Evolutionary conservation across 2,888 invertebrate genomes (phyloP).

Genomic region (Tortrix viridana): DNA sequence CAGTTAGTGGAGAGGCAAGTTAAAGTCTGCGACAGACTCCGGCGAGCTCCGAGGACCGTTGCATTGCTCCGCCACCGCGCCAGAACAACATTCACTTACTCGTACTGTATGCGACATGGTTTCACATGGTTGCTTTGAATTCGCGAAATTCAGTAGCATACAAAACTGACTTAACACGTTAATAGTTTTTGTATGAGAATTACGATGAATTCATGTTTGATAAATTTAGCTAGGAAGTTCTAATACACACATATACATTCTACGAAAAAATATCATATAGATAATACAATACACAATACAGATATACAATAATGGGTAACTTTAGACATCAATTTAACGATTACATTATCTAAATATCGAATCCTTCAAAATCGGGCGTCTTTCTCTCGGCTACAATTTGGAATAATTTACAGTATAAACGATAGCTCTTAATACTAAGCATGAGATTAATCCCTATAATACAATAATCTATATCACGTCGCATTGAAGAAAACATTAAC

Average conservation of each 20-base stretch:
- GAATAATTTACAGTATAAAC: constrained; percentile 54
- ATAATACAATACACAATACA: no score
- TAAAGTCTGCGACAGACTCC: constrained; percentile 40
- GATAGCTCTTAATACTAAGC: constrained; percentile 53
- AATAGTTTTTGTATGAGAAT: constrained; percentile 17
- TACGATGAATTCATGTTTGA: constrained; percentile 4
- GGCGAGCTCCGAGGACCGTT: background rate
- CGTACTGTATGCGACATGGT: constrained; percentile 6
- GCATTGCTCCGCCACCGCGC: constrained; percentile 19
- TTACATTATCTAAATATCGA: constrained; percentile 59
- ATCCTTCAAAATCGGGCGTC: constrained; percentile 52
- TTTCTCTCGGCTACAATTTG: constrained; percentile 62
- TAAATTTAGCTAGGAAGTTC: constrained; percentile 22
- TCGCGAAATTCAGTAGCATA: constrained; percentile 14
- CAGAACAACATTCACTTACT: constrained; percentile 12
- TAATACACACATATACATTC: constrained; percentile 27
- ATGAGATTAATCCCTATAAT: constrained; percentile 74
- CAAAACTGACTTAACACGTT: constrained; percentile 13
- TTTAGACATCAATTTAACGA: constrained; percentile 71
- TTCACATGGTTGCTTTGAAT: background rate
- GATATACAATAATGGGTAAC: constrained; percentile 40
- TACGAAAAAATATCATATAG: constrained; percentile 32
- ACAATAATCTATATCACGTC: constrained; percentile 80
- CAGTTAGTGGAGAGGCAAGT: constrained; percentile 53
- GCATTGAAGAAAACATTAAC: constrained; percentile 71